A percentile compares a stretch with the other conserved stretches of the same genome.
phyloP scores from a whole-genome alignment of 2,113 vertebrate genomes.

The Phocoena sinus region DNA sequence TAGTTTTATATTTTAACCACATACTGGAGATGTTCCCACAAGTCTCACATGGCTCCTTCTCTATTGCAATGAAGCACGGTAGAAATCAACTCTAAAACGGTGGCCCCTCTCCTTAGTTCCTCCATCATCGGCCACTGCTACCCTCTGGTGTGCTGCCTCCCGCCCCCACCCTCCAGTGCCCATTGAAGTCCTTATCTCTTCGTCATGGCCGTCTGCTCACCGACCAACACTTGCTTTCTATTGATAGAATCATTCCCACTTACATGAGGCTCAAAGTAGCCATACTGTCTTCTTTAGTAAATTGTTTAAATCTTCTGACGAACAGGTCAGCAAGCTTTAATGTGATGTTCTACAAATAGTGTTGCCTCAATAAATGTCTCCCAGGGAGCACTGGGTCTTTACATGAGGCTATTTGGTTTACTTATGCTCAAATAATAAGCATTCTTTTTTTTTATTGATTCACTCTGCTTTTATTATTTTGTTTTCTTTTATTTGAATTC shows the following conservation, averaged over 20 bases:
- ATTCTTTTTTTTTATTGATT: not conserved
- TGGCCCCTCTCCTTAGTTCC: not conserved
- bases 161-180: not conserved
- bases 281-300: not conserved
- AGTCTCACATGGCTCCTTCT: not conserved
- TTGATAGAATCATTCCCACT: not conserved
- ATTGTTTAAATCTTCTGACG: not conserved
- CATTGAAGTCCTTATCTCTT: not conserved
- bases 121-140: not conserved
- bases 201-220: not conserved
- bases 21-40: not conserved
- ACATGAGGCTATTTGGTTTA: not conserved
- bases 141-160: not conserved
- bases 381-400: not conserved
- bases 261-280: not conserved
- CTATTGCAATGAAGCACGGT: not conserved
- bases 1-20: not conserved
- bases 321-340: not conserved
- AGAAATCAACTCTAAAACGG: not conserved
- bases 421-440: not conserved
- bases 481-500: not conserved
- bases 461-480: not conserved
- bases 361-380: not conserved
- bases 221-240: not conserved
- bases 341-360: not conserved